These are phyloP conservation scores for Elephantulus edwardii DNA, from an alignment of 2,113 vertebrate species.

Conservation along the genomic window DNA sequence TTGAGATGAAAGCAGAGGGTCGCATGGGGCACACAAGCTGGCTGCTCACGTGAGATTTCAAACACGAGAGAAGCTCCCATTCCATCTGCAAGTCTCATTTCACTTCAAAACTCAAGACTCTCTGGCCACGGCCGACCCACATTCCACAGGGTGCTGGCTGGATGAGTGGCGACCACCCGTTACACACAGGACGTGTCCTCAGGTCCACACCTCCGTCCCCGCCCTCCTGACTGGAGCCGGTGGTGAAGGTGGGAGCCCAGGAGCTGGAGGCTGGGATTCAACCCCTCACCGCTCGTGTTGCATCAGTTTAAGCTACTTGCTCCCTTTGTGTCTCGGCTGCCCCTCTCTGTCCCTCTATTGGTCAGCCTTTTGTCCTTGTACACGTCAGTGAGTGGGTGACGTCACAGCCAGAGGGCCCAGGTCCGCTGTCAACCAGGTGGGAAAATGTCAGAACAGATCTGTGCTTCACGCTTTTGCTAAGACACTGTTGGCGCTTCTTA, in stretches of 20 bases:
- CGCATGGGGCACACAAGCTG: not conserved
- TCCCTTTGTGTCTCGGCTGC: conserved; percentile 1
- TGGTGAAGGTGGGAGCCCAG: not conserved
- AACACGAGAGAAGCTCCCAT: conserved; percentile 20
- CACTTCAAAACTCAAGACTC: not conserved
- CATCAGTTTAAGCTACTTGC: not conserved
- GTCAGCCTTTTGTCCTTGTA: too few relatives aligned
- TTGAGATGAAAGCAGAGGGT: conserved; percentile 13
- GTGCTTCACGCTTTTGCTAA: too few relatives aligned
- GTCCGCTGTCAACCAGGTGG: too few relatives aligned
- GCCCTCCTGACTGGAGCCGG: not conserved
- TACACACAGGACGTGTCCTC: not conserved
- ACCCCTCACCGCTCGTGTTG: not conserved
- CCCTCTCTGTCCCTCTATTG: not conserved
- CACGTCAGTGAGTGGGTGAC: too few relatives aligned
- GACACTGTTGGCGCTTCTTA: too few relatives aligned
- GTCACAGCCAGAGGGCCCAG: too few relatives aligned
- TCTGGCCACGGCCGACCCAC: not conserved
- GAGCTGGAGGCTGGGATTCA: not conserved
- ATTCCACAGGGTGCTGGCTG: not conserved
- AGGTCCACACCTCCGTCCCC: not conserved
- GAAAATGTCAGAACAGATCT: too few relatives aligned
- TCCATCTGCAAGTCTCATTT: not conserved
- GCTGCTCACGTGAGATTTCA: not conserved
- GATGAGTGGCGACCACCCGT: too few relatives aligned